A percentile compares a stretch with the other conserved stretches of the same genome.
Conservation (phyloP, 2,888 invertebrate species). For the Cerastis rubricosa region DNA sequence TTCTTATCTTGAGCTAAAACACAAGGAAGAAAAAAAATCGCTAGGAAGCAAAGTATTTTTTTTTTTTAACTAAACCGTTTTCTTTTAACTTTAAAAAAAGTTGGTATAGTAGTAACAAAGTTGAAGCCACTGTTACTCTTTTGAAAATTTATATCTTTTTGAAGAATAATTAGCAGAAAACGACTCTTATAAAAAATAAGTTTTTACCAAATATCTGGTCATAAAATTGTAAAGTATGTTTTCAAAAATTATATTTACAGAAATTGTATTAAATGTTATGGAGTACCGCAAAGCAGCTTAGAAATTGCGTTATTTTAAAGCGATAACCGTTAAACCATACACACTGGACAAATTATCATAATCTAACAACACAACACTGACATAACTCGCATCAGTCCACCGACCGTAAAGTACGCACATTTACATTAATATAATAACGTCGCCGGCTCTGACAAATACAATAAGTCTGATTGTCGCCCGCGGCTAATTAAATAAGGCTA, state of each 20-base stretch:
- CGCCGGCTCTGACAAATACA: conserved; percentile 43
- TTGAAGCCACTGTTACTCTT: not conserved
- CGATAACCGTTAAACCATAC: too few species aligned
- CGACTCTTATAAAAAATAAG: too few species aligned
- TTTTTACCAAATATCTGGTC: not conserved
- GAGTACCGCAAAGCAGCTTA: not conserved
- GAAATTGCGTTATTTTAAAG: not conserved
- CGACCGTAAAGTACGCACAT: conserved; percentile 20
- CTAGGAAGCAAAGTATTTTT: too few species aligned
- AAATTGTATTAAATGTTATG: not conserved
- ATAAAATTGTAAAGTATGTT: not conserved
- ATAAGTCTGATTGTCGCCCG: conserved; percentile 46
- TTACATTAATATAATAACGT: conserved; percentile 48
- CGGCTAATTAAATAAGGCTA: conserved; percentile 50
- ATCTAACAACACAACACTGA: conserved; percentile 7
- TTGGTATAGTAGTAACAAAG: too few species aligned
- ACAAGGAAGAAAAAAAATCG: too few species aligned
- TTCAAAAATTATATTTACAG: not conserved
- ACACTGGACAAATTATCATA: conserved; percentile 17
- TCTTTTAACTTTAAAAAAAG: not conserved
- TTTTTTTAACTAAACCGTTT: not conserved
- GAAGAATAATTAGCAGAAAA: not conserved
- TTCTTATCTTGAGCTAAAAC: too few species aligned
- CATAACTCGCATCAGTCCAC: not conserved
- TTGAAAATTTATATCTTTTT: not conserved